A percentile compares a stretch with the other conserved stretches of the same genome.
Evolutionary conservation across 2,113 vertebrate species (phyloP).

Genomic region (Hystrix cristata): DNA sequence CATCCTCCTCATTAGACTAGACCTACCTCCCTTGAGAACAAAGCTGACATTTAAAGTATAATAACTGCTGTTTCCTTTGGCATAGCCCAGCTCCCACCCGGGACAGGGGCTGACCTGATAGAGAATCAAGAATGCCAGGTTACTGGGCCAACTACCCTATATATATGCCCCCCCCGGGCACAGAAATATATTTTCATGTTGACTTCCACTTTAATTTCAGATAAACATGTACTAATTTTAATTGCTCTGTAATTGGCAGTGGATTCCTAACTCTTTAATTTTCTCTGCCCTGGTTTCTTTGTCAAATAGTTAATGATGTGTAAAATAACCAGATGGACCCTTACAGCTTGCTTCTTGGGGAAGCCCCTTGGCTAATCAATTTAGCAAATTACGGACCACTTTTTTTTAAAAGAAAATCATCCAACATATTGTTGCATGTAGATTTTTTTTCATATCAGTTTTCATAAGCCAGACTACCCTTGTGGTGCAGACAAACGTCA

Average conservation of each 20-base stretch:
- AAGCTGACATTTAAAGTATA: constrained; percentile 32
- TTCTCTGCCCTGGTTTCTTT: constrained; percentile 58
- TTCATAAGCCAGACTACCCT: constrained; percentile 14
- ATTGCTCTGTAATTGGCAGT: constrained; percentile 56
- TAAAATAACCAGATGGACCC: constrained; percentile 67
- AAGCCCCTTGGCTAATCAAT: background rate
- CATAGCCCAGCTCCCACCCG: background rate
- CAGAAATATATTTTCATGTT: background rate
- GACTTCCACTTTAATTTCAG: constrained; percentile 56
- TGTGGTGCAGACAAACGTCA: constrained; percentile 19
- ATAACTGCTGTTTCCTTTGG: background rate
- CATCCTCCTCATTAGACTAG: background rate
- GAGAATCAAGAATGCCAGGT: background rate
- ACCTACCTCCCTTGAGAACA: background rate
- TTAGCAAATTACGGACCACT: constrained; percentile 46
- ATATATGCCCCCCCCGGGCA: background rate
- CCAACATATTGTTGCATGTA: background rate
- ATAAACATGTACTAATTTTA: constrained; percentile 47
- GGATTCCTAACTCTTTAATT: constrained; percentile 47
- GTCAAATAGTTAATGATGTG: constrained; percentile 57
- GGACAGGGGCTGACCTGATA: background rate
- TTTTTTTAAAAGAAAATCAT: background rate
- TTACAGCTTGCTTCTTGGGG: constrained; percentile 37
- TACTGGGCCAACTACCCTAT: background rate
- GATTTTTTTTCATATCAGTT: constrained; percentile 13